Percentiles rank a stretch among this genome's conserved stretches.
These are phyloP conservation scores for Bambusicola thoracicus DNA, from an alignment of 2,113 vertebrate species.

Conservation along the genomic window DNA sequence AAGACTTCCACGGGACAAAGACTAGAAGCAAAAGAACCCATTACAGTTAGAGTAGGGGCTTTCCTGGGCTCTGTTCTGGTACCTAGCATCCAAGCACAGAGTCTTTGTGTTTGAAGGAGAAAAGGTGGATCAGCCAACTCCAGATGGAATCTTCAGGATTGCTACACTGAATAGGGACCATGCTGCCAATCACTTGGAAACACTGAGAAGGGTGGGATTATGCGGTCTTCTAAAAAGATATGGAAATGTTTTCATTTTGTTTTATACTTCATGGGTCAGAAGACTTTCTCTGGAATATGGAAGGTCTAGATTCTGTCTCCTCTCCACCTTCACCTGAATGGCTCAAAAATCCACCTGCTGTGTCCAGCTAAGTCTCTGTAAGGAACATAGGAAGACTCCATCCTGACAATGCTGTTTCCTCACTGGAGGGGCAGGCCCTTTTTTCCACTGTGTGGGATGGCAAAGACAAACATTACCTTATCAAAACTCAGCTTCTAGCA, in stretches of 20 bases:
- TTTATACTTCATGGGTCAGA: background rate
- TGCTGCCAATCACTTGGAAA: background rate
- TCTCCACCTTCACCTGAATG: background rate
- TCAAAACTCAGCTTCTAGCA: background rate
- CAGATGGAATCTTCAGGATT: background rate
- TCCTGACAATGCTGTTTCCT: too few species aligned
- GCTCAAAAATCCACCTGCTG: background rate
- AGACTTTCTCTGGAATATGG: background rate
- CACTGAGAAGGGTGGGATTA: background rate
- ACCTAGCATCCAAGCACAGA: background rate
- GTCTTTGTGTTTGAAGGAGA: background rate
- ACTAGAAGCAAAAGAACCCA: background rate
- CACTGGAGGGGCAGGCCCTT: background rate
- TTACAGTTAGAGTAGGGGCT: background rate
- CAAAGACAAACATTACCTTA: background rate
- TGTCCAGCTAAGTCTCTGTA: background rate
- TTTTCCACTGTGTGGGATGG: background rate
- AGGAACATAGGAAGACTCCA: background rate
- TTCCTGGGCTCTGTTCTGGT: background rate
- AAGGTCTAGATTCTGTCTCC: background rate
- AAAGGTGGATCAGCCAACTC: background rate
- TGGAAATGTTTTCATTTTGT: background rate
- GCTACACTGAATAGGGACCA: background rate
- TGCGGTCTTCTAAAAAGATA: background rate
- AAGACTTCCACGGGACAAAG: background rate